Conservation (phyloP, 2,113 vertebrate genomes). For the Brachionichthys hirsutus region DNA sequence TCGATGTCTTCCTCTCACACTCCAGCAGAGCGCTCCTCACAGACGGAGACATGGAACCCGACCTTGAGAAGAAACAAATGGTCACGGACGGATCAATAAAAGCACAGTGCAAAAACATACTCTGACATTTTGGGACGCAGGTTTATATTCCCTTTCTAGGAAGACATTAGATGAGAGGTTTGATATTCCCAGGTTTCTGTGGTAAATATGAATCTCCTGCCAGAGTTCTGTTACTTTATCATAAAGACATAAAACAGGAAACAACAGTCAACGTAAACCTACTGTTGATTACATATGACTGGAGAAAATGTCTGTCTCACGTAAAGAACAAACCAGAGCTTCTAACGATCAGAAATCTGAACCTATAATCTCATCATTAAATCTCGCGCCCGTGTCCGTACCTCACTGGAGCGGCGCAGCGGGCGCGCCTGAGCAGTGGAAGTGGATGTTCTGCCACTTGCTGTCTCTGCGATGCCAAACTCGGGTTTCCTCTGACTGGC, state of each 20-base stretch:
- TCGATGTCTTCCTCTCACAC: slow-evolving; percentile 39
- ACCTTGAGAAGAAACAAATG: slow-evolving; percentile 49
- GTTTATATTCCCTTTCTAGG: too few relatives aligned
- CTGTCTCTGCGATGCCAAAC: slow-evolving; percentile 96
- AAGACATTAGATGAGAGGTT: not conserved
- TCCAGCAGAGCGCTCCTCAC: slow-evolving; percentile 62
- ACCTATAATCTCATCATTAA: too few relatives aligned
- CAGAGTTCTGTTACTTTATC: too few relatives aligned
- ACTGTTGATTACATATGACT: too few relatives aligned
- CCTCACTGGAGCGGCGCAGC: slow-evolving; percentile 95
- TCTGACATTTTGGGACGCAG: too few relatives aligned
- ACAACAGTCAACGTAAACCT: too few relatives aligned
- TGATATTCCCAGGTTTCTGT: too few relatives aligned
- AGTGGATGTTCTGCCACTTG: slow-evolving; percentile 98
- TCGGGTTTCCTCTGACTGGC: slow-evolving; percentile 94
- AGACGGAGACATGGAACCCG: slow-evolving; percentile 42
- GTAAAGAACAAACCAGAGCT: too few relatives aligned
- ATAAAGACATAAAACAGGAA: not conserved
- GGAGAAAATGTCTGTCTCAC: too few relatives aligned
- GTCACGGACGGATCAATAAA: not conserved
- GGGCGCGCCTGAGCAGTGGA: slow-evolving; percentile 95
- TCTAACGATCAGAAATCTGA: too few relatives aligned
- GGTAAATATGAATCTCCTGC: not conserved
- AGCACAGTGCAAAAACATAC: too few relatives aligned
- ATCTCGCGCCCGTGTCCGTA: slow-evolving; percentile 45